Base-by-base conservation (phyloP, 2,797 vertebrate genomes). In the Caiman crocodilus region DNA sequence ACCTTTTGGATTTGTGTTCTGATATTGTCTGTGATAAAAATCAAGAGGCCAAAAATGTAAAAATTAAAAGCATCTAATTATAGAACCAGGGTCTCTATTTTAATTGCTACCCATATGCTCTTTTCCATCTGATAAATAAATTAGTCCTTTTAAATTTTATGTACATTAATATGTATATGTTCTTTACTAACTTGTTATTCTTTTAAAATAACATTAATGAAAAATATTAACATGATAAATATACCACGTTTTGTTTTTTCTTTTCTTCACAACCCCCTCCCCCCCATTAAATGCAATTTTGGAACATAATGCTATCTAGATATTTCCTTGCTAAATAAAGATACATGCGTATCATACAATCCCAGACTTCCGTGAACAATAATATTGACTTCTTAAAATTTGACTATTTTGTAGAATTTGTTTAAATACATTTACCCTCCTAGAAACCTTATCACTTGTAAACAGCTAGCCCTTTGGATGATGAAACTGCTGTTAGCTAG, bases 361-460 rank as follows among this genome's bases (percentile, higher is more conserved):
- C 90, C 79, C 76, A 84, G 32, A 63, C 4, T 57, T 84, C 32
- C 82, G 32, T 60, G 55, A 60, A 67, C 7, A 73, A 79, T 35
- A 75, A 82, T 25, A 15, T 17, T 86, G 64, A 78, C 32, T 75
- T 18, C 4, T 87, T 90, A 84, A 84, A 32, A 79, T 82, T 87
- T 92, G 14, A 32, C 56, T 92, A 42, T 82, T 65, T 75, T 80
- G 74, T 42, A 63, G 56, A 84, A 88, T 3, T 79, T 87, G 25
- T 90, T 83, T 82, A 58, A 35, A 82, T 79, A 76, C 11, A 23
- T 88, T 95, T 86, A 59, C 65, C 69, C 77, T 94, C 87, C 90
- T 82, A 32, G 61, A 88, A 93, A 82, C 15, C 78, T 95, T 90
- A 95, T 94, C 86, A 73, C 83, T 35, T 75, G 77, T 85, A 87